Percentiles rank a stretch among this genome's conserved stretches.
phyloP scores from a whole-genome alignment of 2,888 invertebrate species.

The Toxonevra muliebris region DNA sequence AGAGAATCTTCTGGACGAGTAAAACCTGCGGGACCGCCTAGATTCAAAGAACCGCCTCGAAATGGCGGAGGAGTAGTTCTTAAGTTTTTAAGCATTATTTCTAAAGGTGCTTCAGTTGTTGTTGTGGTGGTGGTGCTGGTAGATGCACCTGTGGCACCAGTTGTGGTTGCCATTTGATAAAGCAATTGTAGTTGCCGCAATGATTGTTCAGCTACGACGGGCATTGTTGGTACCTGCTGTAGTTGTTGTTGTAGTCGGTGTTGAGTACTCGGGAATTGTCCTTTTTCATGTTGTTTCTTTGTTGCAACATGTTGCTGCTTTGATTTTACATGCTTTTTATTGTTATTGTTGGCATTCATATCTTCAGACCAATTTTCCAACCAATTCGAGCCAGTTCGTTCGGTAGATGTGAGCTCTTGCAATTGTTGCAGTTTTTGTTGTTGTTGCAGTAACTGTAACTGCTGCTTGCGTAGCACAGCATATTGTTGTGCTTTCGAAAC shows the following conservation, averaged over 20 bases:
- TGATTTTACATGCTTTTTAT: slow-evolving; percentile 10
- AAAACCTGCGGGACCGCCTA: slow-evolving; percentile 26
- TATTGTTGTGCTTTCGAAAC: slow-evolving; percentile 51
- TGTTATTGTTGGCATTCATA: slow-evolving; percentile 59
- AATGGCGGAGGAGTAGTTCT: slow-evolving; percentile 26
- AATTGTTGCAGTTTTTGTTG: slow-evolving; percentile 50
- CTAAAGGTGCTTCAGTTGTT: not conserved
- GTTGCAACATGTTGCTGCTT: slow-evolving; percentile 29
- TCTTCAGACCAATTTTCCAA: slow-evolving; percentile 72
- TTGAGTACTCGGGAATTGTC: too few relatives aligned
- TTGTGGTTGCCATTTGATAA: slow-evolving; percentile 57
- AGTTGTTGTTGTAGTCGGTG: slow-evolving; percentile 3
- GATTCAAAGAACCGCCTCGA: slow-evolving; percentile 30
- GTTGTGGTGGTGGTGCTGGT: not conserved
- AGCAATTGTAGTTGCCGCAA: slow-evolving; percentile 61
- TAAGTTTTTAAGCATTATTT: not conserved
- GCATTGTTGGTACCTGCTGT: slow-evolving; percentile 62
- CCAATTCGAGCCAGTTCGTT: slow-evolving; percentile 62
- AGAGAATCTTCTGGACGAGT: slow-evolving; percentile 42
- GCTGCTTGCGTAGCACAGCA: slow-evolving; percentile 39
- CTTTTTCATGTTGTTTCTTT: slow-evolving; percentile 26
- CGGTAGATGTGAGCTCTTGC: slow-evolving; percentile 62
- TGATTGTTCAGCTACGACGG: slow-evolving; percentile 62
- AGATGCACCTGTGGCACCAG: slow-evolving; percentile 28
- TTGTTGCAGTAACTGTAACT: slow-evolving; percentile 42